Evolutionary conservation across 2,113 vertebrate genomes (phyloP).

Genomic region (Mastomys natalensis): DNA sequence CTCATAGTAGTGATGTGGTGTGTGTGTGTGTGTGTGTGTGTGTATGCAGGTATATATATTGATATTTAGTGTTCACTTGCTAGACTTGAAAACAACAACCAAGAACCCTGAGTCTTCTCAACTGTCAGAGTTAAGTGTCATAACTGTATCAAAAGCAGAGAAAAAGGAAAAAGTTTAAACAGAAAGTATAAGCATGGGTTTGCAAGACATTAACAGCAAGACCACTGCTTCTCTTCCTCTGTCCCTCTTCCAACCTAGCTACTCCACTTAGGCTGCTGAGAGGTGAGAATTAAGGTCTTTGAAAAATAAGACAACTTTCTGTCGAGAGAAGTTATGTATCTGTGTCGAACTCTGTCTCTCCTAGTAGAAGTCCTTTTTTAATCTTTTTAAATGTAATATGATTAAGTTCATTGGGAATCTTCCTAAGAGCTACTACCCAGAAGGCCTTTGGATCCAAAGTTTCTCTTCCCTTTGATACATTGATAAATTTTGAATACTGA

Average conservation of each 20-base stretch:
- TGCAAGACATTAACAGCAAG: constrained; percentile 14
- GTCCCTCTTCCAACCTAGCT: not conserved
- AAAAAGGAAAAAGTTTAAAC: not conserved
- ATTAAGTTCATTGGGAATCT: constrained; percentile 3
- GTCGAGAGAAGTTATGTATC: not conserved
- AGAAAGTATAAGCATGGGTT: not conserved
- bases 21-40: not conserved
- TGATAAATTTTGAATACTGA: constrained; percentile 50
- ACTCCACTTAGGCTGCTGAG: not conserved
- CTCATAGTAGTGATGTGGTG: not conserved
- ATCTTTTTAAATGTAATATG: not conserved
- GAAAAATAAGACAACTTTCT: constrained; percentile 35
- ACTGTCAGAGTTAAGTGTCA: not conserved
- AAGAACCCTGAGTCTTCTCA: not conserved
- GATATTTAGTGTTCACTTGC: constrained; percentile 51
- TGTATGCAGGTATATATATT: not conserved
- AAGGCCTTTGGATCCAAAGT: not conserved
- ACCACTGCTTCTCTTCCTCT: not conserved
- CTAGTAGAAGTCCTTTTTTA: not conserved
- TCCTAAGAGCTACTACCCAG: not conserved
- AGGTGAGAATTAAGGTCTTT: constrained; percentile 15
- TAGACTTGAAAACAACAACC: not conserved
- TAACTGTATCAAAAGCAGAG: not conserved
- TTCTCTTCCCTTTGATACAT: constrained; percentile 24
- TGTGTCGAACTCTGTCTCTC: constrained; percentile 28